Evolutionary conservation across 2,888 invertebrate genomes (phyloP), one percentile per base, ranked within the genome.

Genomic region (Stenichneumon culpator): DNA sequence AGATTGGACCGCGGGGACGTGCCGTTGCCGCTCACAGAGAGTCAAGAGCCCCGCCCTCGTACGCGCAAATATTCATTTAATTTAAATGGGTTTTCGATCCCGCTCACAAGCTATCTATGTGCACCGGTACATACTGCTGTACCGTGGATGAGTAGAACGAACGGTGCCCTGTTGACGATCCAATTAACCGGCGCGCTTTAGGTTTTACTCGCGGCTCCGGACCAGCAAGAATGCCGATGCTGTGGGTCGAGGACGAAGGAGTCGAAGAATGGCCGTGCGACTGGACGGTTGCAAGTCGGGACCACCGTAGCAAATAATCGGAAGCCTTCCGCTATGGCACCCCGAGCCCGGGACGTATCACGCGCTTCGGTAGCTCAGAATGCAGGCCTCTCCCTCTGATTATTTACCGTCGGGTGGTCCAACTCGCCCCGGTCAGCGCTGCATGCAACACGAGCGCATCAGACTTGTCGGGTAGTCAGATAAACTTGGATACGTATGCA

Each of bases 41-140:
- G 68, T 79, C 70, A 32, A 60, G 39, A 82, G 11, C 57, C 83
- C 44, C 57, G 65, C 85, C 25, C 83, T 88, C 84, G 87, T 88
- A 88, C 86, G 89, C 88, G 44, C 90, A 93, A 93, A 93, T 93
- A 93, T 93, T 93, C 93, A 93, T 93, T 93, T 90, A 92, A 93
- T 92, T 93, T 90, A 91, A 93, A 93, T 91, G 90, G 89, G 87
- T 90, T 90, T 89, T 86, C 87, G 86, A 82, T 87, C 84, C 68
- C 81, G 60, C 72, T 54, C 32, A 50, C 28, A 82, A 57, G 25
- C 57, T n/a, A 25, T 63, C 54, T 70, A 65, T 44, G 25, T 67
- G 65, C 68, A 70, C 69, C 25, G 60, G 63, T 79, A 74, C 84
- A 84, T 74, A 82, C 75, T 82, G 79, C 82, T 79, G 79, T 72